A percentile compares a stretch with the other conserved stretches of the same genome.
Evolutionary conservation across 2,888 invertebrate genomes (phyloP).

Genomic region (Sesia bembeciformis): DNA sequence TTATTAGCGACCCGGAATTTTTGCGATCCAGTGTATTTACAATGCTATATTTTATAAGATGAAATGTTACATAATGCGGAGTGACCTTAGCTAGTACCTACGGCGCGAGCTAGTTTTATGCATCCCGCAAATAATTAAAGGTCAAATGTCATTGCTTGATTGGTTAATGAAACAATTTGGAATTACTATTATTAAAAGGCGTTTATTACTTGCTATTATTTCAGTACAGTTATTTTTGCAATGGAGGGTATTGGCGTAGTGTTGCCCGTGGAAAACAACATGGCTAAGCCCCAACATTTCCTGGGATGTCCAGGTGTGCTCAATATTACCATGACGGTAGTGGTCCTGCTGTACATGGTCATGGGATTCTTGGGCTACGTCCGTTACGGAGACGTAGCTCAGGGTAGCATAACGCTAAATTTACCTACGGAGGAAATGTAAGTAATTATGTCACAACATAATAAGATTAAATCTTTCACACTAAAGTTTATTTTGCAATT

Average conservation of each 20-base stretch:
- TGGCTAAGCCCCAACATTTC: conserved; percentile 88
- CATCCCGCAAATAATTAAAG: too few relatives aligned
- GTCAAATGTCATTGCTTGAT: too few relatives aligned
- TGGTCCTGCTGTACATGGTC: conserved; percentile 84
- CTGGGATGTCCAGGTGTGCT: conserved; percentile 89
- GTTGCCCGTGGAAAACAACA: conserved; percentile 93
- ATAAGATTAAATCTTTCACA: too few relatives aligned
- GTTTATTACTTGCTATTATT: background rate
- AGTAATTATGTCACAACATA: conserved; percentile 35
- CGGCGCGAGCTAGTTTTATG: too few relatives aligned
- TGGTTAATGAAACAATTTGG: too few relatives aligned
- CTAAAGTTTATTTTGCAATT: too few relatives aligned
- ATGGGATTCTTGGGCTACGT: conserved; percentile 94
- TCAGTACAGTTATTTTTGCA: conserved; percentile 94
- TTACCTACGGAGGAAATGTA: conserved; percentile 79
- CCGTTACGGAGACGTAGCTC: conserved; percentile 81
- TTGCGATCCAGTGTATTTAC: too few relatives aligned
- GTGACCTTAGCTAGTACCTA: too few relatives aligned
- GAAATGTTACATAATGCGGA: too few relatives aligned
- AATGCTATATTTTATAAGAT: too few relatives aligned
- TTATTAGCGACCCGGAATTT: too few relatives aligned
- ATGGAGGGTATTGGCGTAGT: conserved; percentile 97
- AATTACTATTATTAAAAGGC: too few relatives aligned
- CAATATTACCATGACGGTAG: conserved; percentile 89
- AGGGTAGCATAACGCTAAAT: conserved; percentile 88